Evolutionary conservation across 2,113 vertebrate species (phyloP).

Genomic region (Progne subis): DNA sequence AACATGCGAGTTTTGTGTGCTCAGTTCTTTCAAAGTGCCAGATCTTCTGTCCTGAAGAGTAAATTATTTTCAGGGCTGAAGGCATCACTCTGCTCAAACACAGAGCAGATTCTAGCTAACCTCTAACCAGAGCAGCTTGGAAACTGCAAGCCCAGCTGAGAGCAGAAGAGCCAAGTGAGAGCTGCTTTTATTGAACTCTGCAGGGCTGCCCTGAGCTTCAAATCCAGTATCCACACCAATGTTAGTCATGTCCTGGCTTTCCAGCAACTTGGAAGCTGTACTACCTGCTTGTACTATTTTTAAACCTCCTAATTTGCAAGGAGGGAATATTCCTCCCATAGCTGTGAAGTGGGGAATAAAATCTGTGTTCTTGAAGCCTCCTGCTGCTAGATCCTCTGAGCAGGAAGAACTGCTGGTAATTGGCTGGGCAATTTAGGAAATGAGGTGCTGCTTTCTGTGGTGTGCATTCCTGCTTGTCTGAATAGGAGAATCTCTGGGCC

Average conservation of each 20-base stretch:
- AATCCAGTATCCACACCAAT: not conserved
- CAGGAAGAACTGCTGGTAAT: not conserved
- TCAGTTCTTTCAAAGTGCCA: not conserved
- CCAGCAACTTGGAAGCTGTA: not conserved
- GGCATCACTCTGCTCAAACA: not conserved
- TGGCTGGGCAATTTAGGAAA: not conserved
- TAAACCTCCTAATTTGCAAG: not conserved
- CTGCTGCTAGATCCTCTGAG: not conserved
- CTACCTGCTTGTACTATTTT: not conserved
- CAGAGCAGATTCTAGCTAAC: not conserved
- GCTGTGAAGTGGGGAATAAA: not conserved
- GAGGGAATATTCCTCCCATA: not conserved
- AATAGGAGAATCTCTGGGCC: not conserved
- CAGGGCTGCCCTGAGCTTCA: not conserved
- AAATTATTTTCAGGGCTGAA: not conserved
- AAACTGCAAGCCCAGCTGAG: constrained; percentile 2
- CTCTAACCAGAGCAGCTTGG: not conserved
- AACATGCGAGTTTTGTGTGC: not conserved
- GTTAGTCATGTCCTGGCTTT: not conserved
- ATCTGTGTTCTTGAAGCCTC: not conserved
- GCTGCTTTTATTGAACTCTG: not conserved
- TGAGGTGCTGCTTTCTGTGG: not conserved
- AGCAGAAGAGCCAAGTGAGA: not conserved
- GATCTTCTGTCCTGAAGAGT: not conserved
- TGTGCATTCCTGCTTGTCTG: not conserved